phyloP scores from a whole-genome alignment of 2,797 vertebrate genomes.

The Gallinago solitaria region DNA sequence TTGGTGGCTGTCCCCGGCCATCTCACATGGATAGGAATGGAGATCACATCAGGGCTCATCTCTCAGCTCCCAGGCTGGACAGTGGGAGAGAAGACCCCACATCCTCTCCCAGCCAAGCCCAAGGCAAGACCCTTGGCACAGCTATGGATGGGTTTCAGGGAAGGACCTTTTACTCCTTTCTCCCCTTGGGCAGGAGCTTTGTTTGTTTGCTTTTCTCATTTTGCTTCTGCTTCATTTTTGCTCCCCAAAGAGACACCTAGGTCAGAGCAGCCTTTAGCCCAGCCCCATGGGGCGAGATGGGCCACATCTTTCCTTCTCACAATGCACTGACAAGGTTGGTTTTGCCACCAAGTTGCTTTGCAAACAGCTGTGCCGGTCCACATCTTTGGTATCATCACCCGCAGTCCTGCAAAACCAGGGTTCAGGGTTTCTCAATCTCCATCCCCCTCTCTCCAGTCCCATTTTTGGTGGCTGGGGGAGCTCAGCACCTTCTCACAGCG shows the following conservation, averaged over 20 bases:
- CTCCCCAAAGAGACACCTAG: neutral
- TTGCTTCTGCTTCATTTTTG: neutral
- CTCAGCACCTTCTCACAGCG: fast-evolving
- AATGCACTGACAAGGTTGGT: neutral
- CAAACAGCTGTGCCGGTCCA: neutral
- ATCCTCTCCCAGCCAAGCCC: neutral
- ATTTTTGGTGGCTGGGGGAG: neutral
- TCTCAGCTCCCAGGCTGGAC: neutral
- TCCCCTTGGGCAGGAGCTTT: neutral
- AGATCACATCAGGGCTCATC: neutral
- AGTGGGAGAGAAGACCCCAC: neutral
- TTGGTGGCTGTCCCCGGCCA: neutral
- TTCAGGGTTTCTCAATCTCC: neutral
- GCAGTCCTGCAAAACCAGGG: neutral
- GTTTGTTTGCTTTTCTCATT: neutral
- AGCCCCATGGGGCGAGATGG: neutral
- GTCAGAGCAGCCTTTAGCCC: neutral
- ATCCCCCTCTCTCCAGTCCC: neutral
- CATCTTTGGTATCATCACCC: neutral
- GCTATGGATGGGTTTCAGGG: neutral
- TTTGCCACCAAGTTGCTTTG: neutral
- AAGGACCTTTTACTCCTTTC: neutral
- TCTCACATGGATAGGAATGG: neutral
- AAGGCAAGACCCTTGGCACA: neutral
- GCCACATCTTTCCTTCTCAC: neutral